Percentiles rank a stretch among this genome's conserved stretches.
Evolutionary conservation across 1,140 invertebrate genomes (phyloP).

Genomic region (Zaprionus capensis): DNA sequence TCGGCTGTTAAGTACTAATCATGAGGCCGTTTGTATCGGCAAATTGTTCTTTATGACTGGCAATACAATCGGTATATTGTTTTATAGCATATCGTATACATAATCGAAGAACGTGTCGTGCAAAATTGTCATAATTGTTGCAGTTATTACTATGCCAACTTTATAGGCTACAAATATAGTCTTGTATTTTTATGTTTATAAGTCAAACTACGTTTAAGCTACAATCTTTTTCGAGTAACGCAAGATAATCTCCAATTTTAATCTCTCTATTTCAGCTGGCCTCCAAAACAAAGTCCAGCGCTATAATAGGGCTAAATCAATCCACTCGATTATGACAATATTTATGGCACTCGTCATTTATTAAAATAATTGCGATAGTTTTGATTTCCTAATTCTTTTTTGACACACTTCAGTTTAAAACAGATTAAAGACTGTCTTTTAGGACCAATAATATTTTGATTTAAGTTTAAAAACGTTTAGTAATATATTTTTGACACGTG

Average conservation of each 20-base stretch:
- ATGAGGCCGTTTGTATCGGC: slow-evolving; percentile 13
- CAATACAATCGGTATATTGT: slow-evolving; percentile 25
- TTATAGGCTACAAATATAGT: not conserved
- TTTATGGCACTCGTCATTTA: not conserved
- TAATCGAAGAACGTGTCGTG: not conserved
- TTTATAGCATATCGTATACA: slow-evolving; percentile 28
- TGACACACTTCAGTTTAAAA: slow-evolving; percentile 1
- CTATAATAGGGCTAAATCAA: not conserved
- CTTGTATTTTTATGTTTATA: not conserved
- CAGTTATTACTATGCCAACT: not conserved
- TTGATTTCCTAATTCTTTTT: not conserved
- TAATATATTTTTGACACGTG: not conserved
- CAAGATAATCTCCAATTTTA: slow-evolving; percentile 4
- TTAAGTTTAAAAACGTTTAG: not conserved
- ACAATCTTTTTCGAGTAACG: not conserved
- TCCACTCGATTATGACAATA: slow-evolving; percentile 9
- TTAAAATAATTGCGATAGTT: not conserved
- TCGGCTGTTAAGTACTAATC: slow-evolving; percentile 17
- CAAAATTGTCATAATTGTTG: slow-evolving; percentile 1
- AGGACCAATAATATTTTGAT: not conserved
- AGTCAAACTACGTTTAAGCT: not conserved
- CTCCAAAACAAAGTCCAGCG: not conserved
- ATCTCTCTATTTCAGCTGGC: not conserved
- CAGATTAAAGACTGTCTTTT: not conserved
- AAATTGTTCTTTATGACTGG: slow-evolving; percentile 25